Base-by-base conservation (phyloP, 1,140 invertebrate species). In the Pteromalus puparum region DNA sequence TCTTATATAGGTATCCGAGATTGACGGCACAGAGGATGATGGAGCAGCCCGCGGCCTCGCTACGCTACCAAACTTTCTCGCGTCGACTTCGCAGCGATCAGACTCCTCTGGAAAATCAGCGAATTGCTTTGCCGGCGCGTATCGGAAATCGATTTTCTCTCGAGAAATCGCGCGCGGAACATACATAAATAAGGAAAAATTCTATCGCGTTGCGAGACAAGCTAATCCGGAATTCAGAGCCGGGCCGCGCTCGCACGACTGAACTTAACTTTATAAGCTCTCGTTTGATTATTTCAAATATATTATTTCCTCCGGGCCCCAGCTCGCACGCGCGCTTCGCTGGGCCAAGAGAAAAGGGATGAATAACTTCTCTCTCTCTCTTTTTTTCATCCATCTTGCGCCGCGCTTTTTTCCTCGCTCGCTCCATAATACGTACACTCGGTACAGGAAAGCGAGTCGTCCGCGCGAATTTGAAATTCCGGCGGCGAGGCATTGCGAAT, bases 141-240 rank as follows among this genome's bases (percentile, higher is more conserved):
- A 53, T 53, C 18, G 48, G 48, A 53, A 53, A 53, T 53, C 24
- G 24, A 65, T 48, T 26, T 78, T 24, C 42, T 34, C 53, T 21
- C 34, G 24, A 24, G 6, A 46, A 70, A 46, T 84, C 70, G 61
- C 34, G 28, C 80, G 73, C 67, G 83, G 46, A 48, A 2, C 9
- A 21, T 18, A 18, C 48, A 53, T 53, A 53, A 53, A 53, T 53
- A 53, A 53, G 48, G 13, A 53, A 53, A 53, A 53, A 53, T 18
- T 1, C 13, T 53, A 53, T 53, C 18, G 48, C 48, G 13, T n/a
- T n/a, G n/a, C 18, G 48, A 13, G 42, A 76, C 30, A 30, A 84
- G 85, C 80, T 87, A 81, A 90, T 88, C 90, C 88, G 82, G 89
- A 90, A 91, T 91, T 90, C 89, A 89, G 87, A 24, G 38, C 74